phyloP scores from a whole-genome alignment of 1,140 invertebrate genomes.

The Maniola jurtina region DNA sequence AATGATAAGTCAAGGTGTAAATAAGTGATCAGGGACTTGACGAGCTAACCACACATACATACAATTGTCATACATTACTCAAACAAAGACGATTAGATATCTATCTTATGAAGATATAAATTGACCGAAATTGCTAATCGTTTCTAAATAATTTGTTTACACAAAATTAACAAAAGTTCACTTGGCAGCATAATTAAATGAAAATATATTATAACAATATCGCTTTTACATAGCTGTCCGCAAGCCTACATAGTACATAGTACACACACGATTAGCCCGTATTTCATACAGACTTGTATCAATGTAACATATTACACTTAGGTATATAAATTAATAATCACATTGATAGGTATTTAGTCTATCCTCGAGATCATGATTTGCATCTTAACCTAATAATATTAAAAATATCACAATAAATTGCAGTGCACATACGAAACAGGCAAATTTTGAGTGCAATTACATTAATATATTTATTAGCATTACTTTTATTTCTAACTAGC shows the following conservation, averaged over 20 bases:
- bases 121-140: constrained; percentile 68
- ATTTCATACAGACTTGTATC: constrained; percentile 56
- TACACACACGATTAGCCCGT: constrained; percentile 36
- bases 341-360: constrained; percentile 67
- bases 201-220: constrained; percentile 19
- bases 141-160: constrained; percentile 48
- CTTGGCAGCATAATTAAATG: constrained; percentile 13
- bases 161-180: constrained; percentile 15
- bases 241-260: constrained; percentile 25
- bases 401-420: constrained; percentile 79
- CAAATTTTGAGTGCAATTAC: constrained; percentile 78
- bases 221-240: constrained; percentile 27
- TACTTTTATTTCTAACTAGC: constrained; percentile 50
- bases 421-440: constrained; percentile 78
- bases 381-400: constrained; percentile 74
- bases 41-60: constrained; percentile 20
- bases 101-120: constrained; percentile 57
- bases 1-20: constrained; percentile 6
- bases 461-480: constrained; percentile 66
- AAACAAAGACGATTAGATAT: constrained; percentile 17
- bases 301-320: constrained; percentile 40
- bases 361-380: constrained; percentile 70
- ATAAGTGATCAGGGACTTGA: constrained; percentile 10
- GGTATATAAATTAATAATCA: constrained; percentile 67
- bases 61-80: too few relatives aligned